These are phyloP conservation scores for Cepaea hortensis DNA, from an alignment of 2,888 invertebrate genomes.

Conservation along the genomic window DNA sequence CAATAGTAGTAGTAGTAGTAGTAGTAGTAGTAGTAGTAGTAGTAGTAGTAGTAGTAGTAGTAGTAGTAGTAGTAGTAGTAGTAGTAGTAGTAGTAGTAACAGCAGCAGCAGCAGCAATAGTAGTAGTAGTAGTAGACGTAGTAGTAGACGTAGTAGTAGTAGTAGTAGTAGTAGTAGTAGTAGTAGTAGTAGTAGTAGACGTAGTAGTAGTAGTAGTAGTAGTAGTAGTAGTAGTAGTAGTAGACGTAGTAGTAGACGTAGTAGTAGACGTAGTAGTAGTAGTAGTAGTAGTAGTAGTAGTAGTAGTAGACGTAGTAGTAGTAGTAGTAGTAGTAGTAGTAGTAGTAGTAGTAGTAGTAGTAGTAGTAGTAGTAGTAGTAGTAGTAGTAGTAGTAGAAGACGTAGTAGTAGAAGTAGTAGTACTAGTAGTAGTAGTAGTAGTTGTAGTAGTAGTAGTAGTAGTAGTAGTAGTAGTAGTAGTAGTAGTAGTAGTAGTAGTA, in stretches of 20 bases:
- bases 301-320: no score
- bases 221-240: background rate
- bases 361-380: no score
- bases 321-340: no score
- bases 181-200: background rate
- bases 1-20: no score
- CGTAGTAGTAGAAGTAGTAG: no score
- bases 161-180: constrained; percentile 15
- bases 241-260: background rate
- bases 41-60: background rate
- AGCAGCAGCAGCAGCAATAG: constrained; percentile 15
- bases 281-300: no score
- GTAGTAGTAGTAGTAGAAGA: no score
- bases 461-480: background rate
- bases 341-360: no score
- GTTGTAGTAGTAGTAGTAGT: no score
- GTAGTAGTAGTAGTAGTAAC: constrained; percentile 17
- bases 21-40: no score
- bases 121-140: constrained; percentile 19
- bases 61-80: constrained; percentile 5
- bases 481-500: constrained; percentile 4
- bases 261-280: no score
- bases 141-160: constrained; percentile 16
- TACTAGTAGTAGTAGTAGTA: no score
- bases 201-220: background rate